Base-by-base conservation (phyloP, 92 coral and sea anemone genomes). In the Phenganax subtilis region DNA sequence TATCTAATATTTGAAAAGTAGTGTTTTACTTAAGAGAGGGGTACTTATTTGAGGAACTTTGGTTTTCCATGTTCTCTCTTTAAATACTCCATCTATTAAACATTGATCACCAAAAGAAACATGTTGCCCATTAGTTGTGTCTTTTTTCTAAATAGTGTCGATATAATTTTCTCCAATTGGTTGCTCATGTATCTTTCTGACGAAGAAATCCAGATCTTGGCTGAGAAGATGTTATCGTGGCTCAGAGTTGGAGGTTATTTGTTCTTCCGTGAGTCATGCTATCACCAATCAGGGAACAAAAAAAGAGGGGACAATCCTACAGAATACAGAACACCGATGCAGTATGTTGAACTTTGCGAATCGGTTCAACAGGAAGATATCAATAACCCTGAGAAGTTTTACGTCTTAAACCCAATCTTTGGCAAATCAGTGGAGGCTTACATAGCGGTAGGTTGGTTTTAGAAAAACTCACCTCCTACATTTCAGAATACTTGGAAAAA, bases 151-250 rank as follows among this genome's bases (percentile, higher is more conserved):
- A 37, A 37, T 56, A 90, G 93, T 68, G 86, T 87, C 61, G 93
- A 90, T 67, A 76, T 88, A 10, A 90, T 90, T 12, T 90, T 90
- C 85, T 90, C 93, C 73, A 90, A 90, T 86, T 90, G 93, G 93
- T 88, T 90, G 11, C 83, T 90, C 25, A 90, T 90, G 93, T 90
- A 90, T 73, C 88, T 90, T 52, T 85, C 90, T 11, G 91, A 90
- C 84, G 88, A 82, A 77, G 93, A 90, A 68, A 81, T 90, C 17
- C 57, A 82, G 60, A 69, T 81, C 81, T 81, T 90, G 84, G 93
- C 90, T 10, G 65, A 80, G 87, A 90, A 87, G 76, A 83, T 88
- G 89, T 77, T 90, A 16, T 77, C 59, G 1, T 90, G 93, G 93
- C 81, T 90, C 20, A 65, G 62, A 20, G 82, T 79, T 57, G 93